Base-by-base conservation (phyloP, 2,888 invertebrate genomes). In the Lepidocyrtinus sp. region DNA sequence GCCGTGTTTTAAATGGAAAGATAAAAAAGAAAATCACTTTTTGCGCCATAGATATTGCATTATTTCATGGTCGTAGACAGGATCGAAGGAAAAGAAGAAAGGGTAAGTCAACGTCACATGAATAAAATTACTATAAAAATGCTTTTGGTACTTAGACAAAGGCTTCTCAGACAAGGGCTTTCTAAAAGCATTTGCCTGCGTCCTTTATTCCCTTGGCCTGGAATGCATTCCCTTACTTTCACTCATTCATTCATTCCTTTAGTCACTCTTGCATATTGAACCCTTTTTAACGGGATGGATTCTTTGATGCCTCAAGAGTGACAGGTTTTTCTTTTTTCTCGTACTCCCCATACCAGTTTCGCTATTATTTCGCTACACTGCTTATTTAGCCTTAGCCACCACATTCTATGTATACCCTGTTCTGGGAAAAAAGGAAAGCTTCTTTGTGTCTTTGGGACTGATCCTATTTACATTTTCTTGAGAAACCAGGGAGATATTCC, bases 1-100 rank as follows among this genome's bases (percentile, higher is more conserved):
- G 67, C 46, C 26, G 71, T 71, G 26, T 72, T 78, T 78, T 78
- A 67, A 78, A 78, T 59, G 71, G 72, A 61, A 45, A 72, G 67
- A 78, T 67, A 50, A 50, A 50, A 72, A 71, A 68, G 77, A 55
- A 78, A 78, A 78, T 78, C 77, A 72, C 77, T 72, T 78, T 50
- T 78, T 78, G 72, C 72, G 72, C 77, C 72, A 62, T 62, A 78
- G 77, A 78, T 72, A 72, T 78, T 65, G 72, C 67, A 78, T 78
- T 67, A 76, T 72, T 67, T 67, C 25, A 69, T 25, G 59, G 65
- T 59, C 27, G n/a, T 24, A 50, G 50, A 50, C 50, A 50, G 15
- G 17, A 36, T n/a, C n/a, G n/a, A n/a, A n/a, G n/a, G n/a, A n/a
- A n/a, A n/a, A n/a, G n/a, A n/a, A n/a, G n/a, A n/a, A n/a, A n/a